These are phyloP conservation scores for Bursaphelenchus mucronatus DNA, from an alignment of 1,140 invertebrate genomes.

Conservation along the genomic window DNA sequence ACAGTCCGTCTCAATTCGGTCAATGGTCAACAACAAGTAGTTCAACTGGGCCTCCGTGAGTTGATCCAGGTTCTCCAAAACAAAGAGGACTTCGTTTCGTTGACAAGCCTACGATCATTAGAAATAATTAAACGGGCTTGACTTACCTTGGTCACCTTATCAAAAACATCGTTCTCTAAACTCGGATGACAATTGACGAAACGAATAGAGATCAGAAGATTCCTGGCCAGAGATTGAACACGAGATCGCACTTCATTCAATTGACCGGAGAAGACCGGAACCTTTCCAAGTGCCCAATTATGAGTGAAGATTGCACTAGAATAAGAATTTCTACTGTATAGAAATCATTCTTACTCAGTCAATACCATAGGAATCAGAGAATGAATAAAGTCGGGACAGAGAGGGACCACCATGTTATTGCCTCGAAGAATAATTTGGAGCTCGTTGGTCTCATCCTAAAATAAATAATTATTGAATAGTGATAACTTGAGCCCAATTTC, in stretches of 20 bases:
- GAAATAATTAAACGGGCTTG: neutral
- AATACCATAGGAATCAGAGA: slow-evolving; percentile 2
- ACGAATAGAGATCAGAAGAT: slow-evolving; percentile 31
- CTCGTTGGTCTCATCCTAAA: neutral
- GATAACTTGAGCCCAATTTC: no score
- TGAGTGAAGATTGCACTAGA: slow-evolving; percentile 27
- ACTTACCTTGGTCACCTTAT: slow-evolving; percentile 31
- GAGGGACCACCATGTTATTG: slow-evolving; percentile 9
- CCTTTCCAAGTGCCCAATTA: slow-evolving; percentile 35
- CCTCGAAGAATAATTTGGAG: slow-evolving; percentile 24
- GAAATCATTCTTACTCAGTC: slow-evolving; percentile 20
- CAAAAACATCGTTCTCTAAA: slow-evolving; percentile 36
- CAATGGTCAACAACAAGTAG: slow-evolving; percentile 11
- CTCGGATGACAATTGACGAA: slow-evolving; percentile 36
- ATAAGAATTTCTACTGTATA: slow-evolving; percentile 6
- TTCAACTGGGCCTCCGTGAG: slow-evolving; percentile 16
- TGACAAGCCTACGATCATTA: slow-evolving; percentile 1
- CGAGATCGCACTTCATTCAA: slow-evolving; percentile 26
- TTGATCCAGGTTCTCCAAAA: slow-evolving; percentile 45
- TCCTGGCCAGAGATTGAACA: slow-evolving; percentile 29
- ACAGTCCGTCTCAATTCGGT: slow-evolving; percentile 17
- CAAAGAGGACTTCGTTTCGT: slow-evolving; percentile 29
- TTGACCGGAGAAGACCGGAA: slow-evolving; percentile 30
- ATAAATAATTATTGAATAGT: neutral
- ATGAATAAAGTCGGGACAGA: slow-evolving; percentile 21